A percentile compares a stretch with the other conserved stretches of the same genome.
phyloP scores from a whole-genome alignment of 1,140 invertebrate genomes.

The Magallana ariakensis region DNA sequence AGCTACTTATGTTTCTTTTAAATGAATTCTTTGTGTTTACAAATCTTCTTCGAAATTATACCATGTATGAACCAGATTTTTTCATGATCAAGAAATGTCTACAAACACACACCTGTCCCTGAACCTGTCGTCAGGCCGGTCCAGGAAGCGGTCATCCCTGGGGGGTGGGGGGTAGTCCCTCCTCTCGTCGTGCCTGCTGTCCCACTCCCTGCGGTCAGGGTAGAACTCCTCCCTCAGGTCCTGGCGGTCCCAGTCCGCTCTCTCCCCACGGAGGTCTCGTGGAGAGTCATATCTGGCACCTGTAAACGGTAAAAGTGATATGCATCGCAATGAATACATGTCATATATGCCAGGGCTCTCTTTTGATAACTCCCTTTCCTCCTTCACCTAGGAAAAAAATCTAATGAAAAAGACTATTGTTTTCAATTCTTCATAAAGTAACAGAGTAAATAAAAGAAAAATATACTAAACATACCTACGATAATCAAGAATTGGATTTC shows the following conservation, averaged over 20 bases:
- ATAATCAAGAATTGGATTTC: too few species aligned
- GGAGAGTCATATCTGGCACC: conserved; percentile 46
- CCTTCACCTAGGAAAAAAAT: background rate
- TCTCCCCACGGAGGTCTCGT: conserved; percentile 35
- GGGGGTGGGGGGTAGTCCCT: conserved; percentile 45
- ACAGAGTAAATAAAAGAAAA: background rate
- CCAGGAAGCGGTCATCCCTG: conserved; percentile 43
- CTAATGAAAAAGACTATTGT: background rate
- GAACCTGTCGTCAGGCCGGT: conserved; percentile 39
- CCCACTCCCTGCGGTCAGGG: conserved; percentile 56
- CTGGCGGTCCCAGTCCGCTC: conserved; percentile 54
- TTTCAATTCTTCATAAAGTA: background rate
- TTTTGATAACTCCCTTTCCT: background rate
- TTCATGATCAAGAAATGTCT: too few species aligned
- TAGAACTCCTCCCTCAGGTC: conserved; percentile 49
- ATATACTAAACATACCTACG: too few species aligned
- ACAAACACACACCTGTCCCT: background rate
- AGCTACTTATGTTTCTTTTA: too few species aligned
- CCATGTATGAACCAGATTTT: too few species aligned
- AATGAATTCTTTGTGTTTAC: too few species aligned
- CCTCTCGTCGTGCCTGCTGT: conserved; percentile 41
- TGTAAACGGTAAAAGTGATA: background rate
- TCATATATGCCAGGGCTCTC: too few species aligned
- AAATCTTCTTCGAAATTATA: too few species aligned
- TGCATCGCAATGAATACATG: too few species aligned